Conservation (phyloP, 2,888 invertebrate genomes). For the Dexiosoma caninum region DNA sequence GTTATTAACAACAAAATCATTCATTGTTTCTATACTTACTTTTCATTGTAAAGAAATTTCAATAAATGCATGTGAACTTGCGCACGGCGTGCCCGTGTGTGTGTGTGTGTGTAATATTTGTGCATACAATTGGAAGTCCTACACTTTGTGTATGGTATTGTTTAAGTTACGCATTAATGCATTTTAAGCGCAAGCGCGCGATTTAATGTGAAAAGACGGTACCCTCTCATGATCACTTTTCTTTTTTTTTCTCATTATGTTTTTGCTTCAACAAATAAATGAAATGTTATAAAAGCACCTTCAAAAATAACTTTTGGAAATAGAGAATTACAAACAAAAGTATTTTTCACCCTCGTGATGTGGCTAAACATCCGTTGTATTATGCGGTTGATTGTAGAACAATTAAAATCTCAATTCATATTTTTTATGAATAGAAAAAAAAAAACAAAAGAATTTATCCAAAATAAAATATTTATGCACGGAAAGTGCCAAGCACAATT, state of each 20-base stretch:
- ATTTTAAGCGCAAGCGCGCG: slow-evolving; percentile 41
- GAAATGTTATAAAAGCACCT: slow-evolving; percentile 29
- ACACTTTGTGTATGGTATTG: slow-evolving; percentile 19
- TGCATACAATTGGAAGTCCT: not conserved
- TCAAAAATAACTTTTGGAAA: slow-evolving; percentile 4
- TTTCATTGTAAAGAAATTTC: slow-evolving; percentile 2
- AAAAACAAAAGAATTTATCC: not conserved
- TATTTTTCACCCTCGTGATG: not conserved
- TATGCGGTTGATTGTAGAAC: not conserved
- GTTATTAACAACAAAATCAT: slow-evolving; percentile 36
- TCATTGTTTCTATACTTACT: not conserved
- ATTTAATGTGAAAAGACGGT: slow-evolving; percentile 38
- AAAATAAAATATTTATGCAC: not conserved
- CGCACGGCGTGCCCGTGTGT: not conserved
- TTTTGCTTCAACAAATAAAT: not conserved
- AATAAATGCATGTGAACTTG: not conserved
- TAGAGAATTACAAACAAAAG: slow-evolving; percentile 12
- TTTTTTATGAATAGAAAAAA: not conserved
- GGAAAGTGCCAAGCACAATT: slow-evolving; percentile 8
- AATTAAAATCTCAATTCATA: not conserved
- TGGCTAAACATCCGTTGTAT: not conserved
- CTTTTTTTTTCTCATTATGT: not conserved
- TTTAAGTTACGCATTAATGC: slow-evolving; percentile 54
- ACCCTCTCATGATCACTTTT: slow-evolving; percentile 27
- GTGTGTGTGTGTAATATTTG: not conserved